Conservation (phyloP, 2,797 vertebrate species). For the Leucoraja ocellata region DNA sequence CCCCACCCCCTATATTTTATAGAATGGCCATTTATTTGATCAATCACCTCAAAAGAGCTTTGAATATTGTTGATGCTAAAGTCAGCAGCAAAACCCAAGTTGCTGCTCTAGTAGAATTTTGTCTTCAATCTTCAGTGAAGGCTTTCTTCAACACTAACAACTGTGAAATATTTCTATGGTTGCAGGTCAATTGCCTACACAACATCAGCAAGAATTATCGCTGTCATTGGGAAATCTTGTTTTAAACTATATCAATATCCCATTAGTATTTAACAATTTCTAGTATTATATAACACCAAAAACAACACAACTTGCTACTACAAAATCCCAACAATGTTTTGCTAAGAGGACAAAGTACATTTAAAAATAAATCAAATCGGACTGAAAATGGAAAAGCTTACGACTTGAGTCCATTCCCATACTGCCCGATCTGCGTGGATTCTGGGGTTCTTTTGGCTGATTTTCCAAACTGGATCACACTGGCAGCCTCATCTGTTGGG, state of each 20-base stretch:
- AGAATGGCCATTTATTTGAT: neutral
- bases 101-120: neutral
- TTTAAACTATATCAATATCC: neutral
- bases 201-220: neutral
- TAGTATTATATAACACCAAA: neutral
- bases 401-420: constrained; percentile 98
- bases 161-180: neutral
- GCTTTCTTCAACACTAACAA: neutral
- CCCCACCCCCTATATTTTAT: neutral
- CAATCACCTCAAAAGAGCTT: neutral
- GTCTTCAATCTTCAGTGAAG: neutral
- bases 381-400: constrained; percentile 49
- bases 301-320: neutral
- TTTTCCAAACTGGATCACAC: constrained; percentile 97
- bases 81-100: neutral
- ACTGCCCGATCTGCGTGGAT: constrained; percentile 94
- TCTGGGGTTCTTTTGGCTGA: constrained; percentile 88
- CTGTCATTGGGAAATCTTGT: neutral
- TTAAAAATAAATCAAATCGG: neutral
- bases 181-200: neutral
- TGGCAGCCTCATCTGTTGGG: constrained; percentile 82
- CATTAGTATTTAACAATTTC: too few relatives aligned
- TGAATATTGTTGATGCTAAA: neutral
- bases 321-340: neutral
- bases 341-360: neutral